Evolutionary conservation across 2,113 vertebrate genomes (phyloP), one percentile per base, ranked within the genome.

Genomic region (Pampusana beccarii): DNA sequence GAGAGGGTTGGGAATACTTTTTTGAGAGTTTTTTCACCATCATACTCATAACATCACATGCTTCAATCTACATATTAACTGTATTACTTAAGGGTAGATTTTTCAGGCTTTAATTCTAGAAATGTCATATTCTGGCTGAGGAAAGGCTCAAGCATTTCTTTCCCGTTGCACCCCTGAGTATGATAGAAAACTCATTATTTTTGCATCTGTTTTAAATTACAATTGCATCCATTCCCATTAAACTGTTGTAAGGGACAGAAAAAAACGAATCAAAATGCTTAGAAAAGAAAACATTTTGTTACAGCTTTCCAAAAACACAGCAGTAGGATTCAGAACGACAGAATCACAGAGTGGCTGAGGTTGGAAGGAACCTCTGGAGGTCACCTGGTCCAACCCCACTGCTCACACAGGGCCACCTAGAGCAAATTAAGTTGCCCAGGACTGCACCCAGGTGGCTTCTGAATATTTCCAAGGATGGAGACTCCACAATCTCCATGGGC

Each of bases 201-300:
- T 58, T 53, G 13, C 34, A 64, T n/a, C 81, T 86, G 44, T 33
- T 62, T 88, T 66, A 71, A 93, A 86, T 86, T 74, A 33, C 31
- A 86, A 9, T 77, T 86, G 29, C 3, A 8, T 65, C 19, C 51
- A 25, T 54, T 87, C 10, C 38, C 31, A 53, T 46, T 69, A 54
- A 79, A 89, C 8, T 75, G 13, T 56, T 87, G 2, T 60, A 78
- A 86, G 36, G 64, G 48, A 75, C 23, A 40, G 31, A 40, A n/a
- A 95, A 92, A 96, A 87, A 16, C 54, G 40, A 80, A 91, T 46
- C 25, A 80, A 91, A 94, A 69, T 26, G 19, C 33, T 88, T 56
- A 50, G 67, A 88, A 87, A 88, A 53, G 9, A 88, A 87, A 88
- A 53, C 10, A 56, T 67, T 92, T 92, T 42, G 23, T n/a, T 53